These are phyloP conservation scores for Oncopodura yosiiana DNA, from an alignment of 1,140 invertebrate genomes.

Conservation along the genomic window DNA sequence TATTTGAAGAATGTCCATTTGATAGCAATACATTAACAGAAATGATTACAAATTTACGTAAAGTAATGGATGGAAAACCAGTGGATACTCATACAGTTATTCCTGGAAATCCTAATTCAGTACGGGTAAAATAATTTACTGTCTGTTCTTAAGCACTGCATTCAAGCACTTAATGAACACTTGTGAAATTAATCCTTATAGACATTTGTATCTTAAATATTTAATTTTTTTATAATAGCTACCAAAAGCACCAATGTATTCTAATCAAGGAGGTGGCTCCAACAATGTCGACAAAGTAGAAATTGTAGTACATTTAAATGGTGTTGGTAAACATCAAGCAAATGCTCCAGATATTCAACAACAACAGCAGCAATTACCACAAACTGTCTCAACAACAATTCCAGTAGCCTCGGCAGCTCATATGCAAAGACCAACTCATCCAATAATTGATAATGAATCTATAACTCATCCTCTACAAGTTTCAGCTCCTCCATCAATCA, in stretches of 20 bases:
- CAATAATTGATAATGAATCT: too few species aligned
- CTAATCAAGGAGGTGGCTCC: neutral
- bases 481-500: too few species aligned
- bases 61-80: slow-evolving; percentile 9
- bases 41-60: slow-evolving; percentile 16
- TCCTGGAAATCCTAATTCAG: too few species aligned
- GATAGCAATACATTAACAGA: slow-evolving; percentile 3
- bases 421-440: too few species aligned
- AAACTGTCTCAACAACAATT: too few species aligned
- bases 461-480: too few species aligned
- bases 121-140: too few species aligned
- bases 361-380: too few species aligned
- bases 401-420: too few species aligned
- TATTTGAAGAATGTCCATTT: slow-evolving; percentile 19
- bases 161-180: neutral
- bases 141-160: neutral
- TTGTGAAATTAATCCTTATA: neutral
- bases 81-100: too few species aligned
- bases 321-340: slow-evolving; percentile 4
- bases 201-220: neutral
- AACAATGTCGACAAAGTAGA: slow-evolving; percentile 14
- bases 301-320: slow-evolving; percentile 10
- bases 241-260: neutral
- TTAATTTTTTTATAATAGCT: neutral
- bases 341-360: slow-evolving; percentile 5